Evolutionary conservation across 2,888 invertebrate genomes (phyloP), one percentile per base, ranked within the genome.

Genomic region (Thecocarcelia acutangulata): DNA sequence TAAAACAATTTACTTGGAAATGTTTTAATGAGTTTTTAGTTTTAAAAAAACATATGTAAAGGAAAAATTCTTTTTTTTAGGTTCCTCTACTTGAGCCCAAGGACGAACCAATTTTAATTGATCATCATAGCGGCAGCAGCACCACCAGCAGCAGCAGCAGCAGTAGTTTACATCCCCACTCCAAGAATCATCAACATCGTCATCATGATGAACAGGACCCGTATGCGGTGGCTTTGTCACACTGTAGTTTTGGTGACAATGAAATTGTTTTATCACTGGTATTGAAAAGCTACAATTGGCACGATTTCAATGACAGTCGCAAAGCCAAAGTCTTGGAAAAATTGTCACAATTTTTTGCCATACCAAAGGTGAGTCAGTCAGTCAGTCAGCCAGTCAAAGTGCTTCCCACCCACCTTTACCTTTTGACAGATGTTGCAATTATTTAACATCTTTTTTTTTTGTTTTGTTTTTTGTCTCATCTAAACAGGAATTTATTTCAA

Each of bases 261-360:
- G 89, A 90, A 87, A 87, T 90, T 83, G 86, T 91, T 84, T 87
- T 91, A 28, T 89, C 91, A 24, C 84, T 91, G 77, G 86, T 91
- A 77, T 86, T 91, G 46, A 87, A 88, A 70, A 87, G 87, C 44
- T 86, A 89, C 73, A 89, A 89, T 80, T 91, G 91, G 89, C 86
- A 83, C 61, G 88, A 90, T 79, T 84, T 91, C 21, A 87, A 87
- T 66, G 86, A 87, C 58, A 87, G 87, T 81, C 90, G 90, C 80
- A 87, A 87, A 50, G 85, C 85, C 24, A 88, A 88, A 86, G 88
- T 91, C 56, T 86, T 90, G 37, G 86, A 87, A 59, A 91, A 91
- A 83, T 84, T 91, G 75, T 88, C 90, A 33, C 89, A 89, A 84
- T 91, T 91, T 87, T 91, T 91, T 85, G 90, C 88, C 84, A 89